Evolutionary conservation across 2,797 vertebrate species (phyloP), one percentile per base, ranked within the genome.

Genomic region (Amblyraja radiata): DNA sequence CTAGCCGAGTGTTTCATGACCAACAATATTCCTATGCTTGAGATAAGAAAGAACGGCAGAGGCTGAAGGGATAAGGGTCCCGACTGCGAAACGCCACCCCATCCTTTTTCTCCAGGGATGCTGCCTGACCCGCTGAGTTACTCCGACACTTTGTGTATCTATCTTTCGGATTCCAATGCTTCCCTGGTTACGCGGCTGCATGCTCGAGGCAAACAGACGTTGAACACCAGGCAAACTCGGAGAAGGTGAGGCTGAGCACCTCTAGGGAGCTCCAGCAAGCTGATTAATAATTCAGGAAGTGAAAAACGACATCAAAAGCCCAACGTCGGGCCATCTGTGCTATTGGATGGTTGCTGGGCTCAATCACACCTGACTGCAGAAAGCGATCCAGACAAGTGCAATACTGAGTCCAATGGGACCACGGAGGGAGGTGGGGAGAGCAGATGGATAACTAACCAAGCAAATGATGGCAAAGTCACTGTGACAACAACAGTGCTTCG

Each of bases 201-300:
- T n/a, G 36, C n/a, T 16, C 16, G 36, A 14, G n/a, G n/a, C 65
- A 88, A 68, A 36, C 84, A 93, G 76, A 46, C 79, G 76, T 80
- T 21, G 58, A 65, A 63, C 76, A 81, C 32, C 79, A 65, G 61
- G 79, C 5, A 58, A 65, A n/a, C 79, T 36, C 16, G 2, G 46
- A 25, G 58, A 77, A 93, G 76, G 76, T 81, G 76, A 63, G 73
- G 18, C 77, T 81, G 93, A 81, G 63, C 25, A 93, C 58, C 80
- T 79, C 54, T 58, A 93, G 93, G 93, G 76, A 63, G 65, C 54
- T 80, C 76, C 61, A 79, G 36, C 93, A 68, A 90, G 73, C 84
- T 58, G 80, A 93, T 94, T 93, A 93, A 93, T 94, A 94, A 94
- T 93, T 93, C 93, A 93, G 83, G 63, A 84, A 65, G 90, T 93